A percentile compares a stretch with the other conserved stretches of the same genome.
Conservation (phyloP, 2,888 invertebrate species). For the Miltochrista miniata region DNA sequence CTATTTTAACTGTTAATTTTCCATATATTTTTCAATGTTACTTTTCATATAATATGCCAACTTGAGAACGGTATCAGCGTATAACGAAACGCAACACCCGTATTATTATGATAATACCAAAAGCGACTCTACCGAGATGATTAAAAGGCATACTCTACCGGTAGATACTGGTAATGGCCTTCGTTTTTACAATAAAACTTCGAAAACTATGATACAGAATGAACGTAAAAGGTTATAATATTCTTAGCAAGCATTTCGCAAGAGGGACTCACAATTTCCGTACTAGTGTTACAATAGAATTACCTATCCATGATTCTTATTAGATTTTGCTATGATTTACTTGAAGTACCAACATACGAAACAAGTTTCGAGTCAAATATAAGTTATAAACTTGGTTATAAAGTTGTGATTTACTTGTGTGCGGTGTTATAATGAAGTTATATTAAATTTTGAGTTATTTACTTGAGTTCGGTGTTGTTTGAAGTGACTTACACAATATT, state of each 20-base stretch:
- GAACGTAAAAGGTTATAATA: slow-evolving; percentile 64
- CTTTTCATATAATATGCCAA: no score
- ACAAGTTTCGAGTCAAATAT: slow-evolving; percentile 15
- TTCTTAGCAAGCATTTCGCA: slow-evolving; percentile 36
- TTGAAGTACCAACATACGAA: slow-evolving; percentile 10
- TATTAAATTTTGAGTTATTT: slow-evolving; percentile 12
- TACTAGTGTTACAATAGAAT: slow-evolving; percentile 15
- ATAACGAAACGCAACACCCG: slow-evolving; percentile 27
- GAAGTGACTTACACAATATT: slow-evolving; percentile 14
- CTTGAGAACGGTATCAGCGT: slow-evolving; percentile 1
- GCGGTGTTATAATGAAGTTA: slow-evolving; percentile 18
- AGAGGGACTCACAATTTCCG: slow-evolving; percentile 38
- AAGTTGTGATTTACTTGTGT: slow-evolving; percentile 39
- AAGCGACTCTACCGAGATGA: slow-evolving; percentile 47
- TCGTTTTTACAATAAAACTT: slow-evolving; percentile 50
- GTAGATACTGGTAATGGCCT: slow-evolving; percentile 43
- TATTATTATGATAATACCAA: slow-evolving; percentile 22
- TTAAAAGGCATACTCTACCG: slow-evolving; percentile 36
- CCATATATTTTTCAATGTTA: no score
- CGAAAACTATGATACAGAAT: slow-evolving; percentile 53
- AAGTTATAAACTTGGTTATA: slow-evolving; percentile 29
- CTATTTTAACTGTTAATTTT: no score
- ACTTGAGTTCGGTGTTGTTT: slow-evolving; percentile 11
- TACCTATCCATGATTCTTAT: slow-evolving; percentile 6
- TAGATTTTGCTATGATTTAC: slow-evolving; percentile 1